Base-by-base conservation (phyloP, 2,113 vertebrate species). In the Physeter macrocephalus region DNA sequence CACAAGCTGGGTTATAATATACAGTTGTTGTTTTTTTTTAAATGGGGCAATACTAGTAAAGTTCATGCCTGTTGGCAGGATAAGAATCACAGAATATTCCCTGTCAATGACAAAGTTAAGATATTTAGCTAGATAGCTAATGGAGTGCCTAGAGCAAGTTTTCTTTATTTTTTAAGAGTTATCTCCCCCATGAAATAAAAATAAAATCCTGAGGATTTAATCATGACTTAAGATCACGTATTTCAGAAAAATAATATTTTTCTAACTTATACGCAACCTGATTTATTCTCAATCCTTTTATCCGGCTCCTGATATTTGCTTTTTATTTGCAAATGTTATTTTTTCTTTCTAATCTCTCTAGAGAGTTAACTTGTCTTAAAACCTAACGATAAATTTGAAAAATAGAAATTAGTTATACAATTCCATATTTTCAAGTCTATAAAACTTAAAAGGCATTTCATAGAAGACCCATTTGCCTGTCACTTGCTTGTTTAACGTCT, bases 311-410 rank as follows among this genome's bases (percentile, higher is more conserved):
- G 12, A 64, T 90, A 90, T 25, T 78, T 62, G n/a, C 23, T 93
- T 69, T 59, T 43, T n/a, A n/a, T n/a, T n/a, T n/a, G 41, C 3
- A 96, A 62, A 88, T 31, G 21, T 43, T 62, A 49, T 69, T 85
- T 93, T 75, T 34, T 61, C 34, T 66, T 34, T 74, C 34, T 15
- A 54, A 12, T 18, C 6, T 62, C 41, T 94, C 49, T 88, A 67
- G 84, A 82, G n/a, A 92, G 75, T 92, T 92, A 88, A 25, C 29
- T 57, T 83, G 12, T 75, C 31, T 88, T 85, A 86, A 93, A 82
- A 36, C 3, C 7, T 49, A 18, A 88, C 67, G 25, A 69, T 83
- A 66, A 57, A 62, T 59, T 78, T 77, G 20, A 82, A 82, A 86
- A 88, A 82, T 49, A 43, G 36, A 74, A 77, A 84, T 21, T 46